Evolutionary conservation across 2,113 vertebrate genomes (phyloP).

Genomic region (Brienomyrus longianalis): DNA sequence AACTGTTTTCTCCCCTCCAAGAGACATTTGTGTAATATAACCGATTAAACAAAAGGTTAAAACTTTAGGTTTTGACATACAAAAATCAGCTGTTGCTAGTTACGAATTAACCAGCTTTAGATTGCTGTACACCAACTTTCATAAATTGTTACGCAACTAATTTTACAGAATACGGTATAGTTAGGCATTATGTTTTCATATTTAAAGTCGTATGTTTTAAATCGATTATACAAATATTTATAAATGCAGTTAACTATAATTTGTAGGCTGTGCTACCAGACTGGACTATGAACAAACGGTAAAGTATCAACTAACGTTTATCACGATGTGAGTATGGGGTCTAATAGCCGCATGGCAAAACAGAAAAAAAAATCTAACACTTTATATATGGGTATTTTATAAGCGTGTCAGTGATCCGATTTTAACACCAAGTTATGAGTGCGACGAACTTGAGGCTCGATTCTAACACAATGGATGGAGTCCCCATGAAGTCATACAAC

Average conservation of each 20-base stretch:
- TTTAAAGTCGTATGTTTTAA: neutral
- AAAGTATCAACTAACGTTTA: neutral
- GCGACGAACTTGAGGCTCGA: neutral
- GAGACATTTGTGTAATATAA: neutral
- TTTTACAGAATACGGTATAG: neutral
- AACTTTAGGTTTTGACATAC: neutral
- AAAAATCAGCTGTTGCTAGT: neutral
- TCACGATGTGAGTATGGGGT: neutral
- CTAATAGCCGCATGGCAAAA: neutral
- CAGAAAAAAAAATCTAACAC: neutral
- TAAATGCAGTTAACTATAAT: neutral
- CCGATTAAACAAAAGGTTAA: neutral
- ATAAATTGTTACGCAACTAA: neutral
- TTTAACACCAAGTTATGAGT: neutral
- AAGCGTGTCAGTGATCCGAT: neutral
- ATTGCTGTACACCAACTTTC: neutral
- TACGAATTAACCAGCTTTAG: neutral
- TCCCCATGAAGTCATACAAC: neutral
- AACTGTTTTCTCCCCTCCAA: neutral
- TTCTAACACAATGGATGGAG: neutral
- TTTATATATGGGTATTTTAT: neutral
- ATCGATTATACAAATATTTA: neutral
- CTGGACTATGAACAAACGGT: neutral
- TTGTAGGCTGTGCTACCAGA: neutral
- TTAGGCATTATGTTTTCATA: neutral